Conservation (phyloP, 2,888 invertebrate species). For the Psococerastis gibbosa region DNA sequence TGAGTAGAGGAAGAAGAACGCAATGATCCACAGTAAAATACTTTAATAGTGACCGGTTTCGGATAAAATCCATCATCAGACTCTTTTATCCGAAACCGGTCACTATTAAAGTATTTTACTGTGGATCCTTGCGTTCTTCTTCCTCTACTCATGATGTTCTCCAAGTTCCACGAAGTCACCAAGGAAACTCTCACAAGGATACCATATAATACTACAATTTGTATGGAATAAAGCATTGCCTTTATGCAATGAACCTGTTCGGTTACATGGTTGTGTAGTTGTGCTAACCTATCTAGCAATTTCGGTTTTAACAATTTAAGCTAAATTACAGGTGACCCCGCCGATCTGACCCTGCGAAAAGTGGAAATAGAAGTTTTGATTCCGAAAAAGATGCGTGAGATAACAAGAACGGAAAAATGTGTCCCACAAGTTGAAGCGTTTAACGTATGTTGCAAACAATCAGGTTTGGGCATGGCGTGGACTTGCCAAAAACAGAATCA, state of each 20-base stretch:
- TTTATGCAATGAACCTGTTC: conserved; percentile 1
- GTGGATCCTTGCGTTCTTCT: too few species aligned
- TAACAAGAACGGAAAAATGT: conserved; percentile 64
- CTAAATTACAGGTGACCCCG: conserved; percentile 60
- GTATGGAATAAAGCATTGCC: too few species aligned
- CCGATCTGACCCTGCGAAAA: conserved; percentile 61
- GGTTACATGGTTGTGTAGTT: conserved; percentile 1
- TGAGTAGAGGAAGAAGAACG: too few species aligned
- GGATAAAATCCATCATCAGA: too few species aligned
- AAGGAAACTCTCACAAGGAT: too few species aligned
- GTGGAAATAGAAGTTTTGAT: conserved; percentile 79
- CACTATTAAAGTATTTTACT: too few species aligned
- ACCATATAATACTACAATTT: too few species aligned
- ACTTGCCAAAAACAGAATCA: conserved; percentile 55
- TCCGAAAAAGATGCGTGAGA: conserved; percentile 72
- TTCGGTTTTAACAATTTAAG: conserved; percentile 11
- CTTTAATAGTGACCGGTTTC: too few species aligned
- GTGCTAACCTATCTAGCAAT: conserved; percentile 4
- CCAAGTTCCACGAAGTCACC: too few species aligned
- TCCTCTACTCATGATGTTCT: too few species aligned
- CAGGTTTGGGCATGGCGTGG: conserved; percentile 46
- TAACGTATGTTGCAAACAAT: conserved; percentile 27
- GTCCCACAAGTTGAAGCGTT: conserved; percentile 39
- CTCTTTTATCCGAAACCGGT: too few species aligned
- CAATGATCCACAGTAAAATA: too few species aligned